phyloP scores from a whole-genome alignment of 1,140 invertebrate species.

The Helicoverpa zea region DNA sequence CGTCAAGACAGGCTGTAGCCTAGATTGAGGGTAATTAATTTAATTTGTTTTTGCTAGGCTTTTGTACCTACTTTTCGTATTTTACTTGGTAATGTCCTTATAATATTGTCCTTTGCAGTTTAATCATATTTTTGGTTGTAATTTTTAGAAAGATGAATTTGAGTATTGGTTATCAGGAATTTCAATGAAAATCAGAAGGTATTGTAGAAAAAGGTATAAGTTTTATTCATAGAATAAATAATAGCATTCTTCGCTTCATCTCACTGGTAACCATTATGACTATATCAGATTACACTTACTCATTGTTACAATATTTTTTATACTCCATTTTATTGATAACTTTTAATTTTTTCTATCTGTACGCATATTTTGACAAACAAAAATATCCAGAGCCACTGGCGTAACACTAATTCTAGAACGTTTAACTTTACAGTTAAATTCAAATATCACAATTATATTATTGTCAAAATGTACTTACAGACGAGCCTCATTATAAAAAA shows the following conservation, averaged over 20 bases:
- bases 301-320: slow-evolving; percentile 20
- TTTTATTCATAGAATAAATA: slow-evolving; percentile 85
- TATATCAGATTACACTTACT: slow-evolving; percentile 51
- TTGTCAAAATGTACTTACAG: slow-evolving; percentile 38
- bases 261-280: slow-evolving; percentile 58
- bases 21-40: too few species aligned
- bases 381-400: slow-evolving; percentile 1
- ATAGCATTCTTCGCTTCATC: slow-evolving; percentile 54
- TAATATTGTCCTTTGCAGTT: too few species aligned
- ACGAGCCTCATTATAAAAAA: slow-evolving; percentile 34
- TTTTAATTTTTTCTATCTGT: slow-evolving; percentile 30
- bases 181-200: slow-evolving; percentile 45
- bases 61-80: too few species aligned
- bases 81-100: too few species aligned
- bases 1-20: too few species aligned
- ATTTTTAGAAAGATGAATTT: too few species aligned
- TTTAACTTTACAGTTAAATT: slow-evolving; percentile 6
- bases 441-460: slow-evolving; percentile 32
- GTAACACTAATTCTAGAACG: slow-evolving; percentile 9
- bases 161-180: neutral
- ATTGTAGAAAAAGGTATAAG: slow-evolving; percentile 55
- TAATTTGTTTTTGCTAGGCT: too few species aligned
- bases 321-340: slow-evolving; percentile 24
- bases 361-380: slow-evolving; percentile 34
- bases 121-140: too few species aligned